These are phyloP conservation scores for Phycodurus eques DNA, from an alignment of 2,113 vertebrate species.

Conservation along the genomic window DNA sequence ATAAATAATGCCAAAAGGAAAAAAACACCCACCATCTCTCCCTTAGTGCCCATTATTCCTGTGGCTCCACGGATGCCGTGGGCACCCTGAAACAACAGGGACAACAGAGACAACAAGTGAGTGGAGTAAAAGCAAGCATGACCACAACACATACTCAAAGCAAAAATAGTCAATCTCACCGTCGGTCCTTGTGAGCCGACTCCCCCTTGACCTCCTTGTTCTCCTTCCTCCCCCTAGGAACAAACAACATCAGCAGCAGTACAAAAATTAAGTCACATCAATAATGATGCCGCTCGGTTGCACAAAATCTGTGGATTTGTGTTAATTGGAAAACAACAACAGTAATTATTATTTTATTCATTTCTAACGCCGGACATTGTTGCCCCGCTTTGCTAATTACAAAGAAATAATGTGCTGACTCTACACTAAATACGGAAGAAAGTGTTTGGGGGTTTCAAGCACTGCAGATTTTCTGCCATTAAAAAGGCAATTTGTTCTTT, in stretches of 20 bases:
- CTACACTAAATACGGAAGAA: slow-evolving; percentile 12
- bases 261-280: not conserved
- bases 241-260: not conserved
- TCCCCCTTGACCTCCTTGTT: slow-evolving; percentile 85
- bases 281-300: slow-evolving; percentile 4
- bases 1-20: not conserved
- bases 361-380: not conserved
- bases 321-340: slow-evolving; percentile 39
- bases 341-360: not conserved
- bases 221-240: slow-evolving; percentile 90
- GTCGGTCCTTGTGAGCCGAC: slow-evolving; percentile 86
- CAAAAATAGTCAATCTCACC: slow-evolving; percentile 72
- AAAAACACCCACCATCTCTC: slow-evolving; percentile 80
- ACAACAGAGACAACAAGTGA: slow-evolving; percentile 22
- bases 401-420: slow-evolving; percentile 39
- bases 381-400: slow-evolving; percentile 37
- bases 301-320: slow-evolving; percentile 1
- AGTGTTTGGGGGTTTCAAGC: not conserved
- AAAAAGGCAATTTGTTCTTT: slow-evolving; percentile 30
- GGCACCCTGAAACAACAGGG: slow-evolving; percentile 78
- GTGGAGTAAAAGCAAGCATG: not conserved
- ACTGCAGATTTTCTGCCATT: slow-evolving; percentile 20
- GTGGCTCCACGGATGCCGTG: slow-evolving; percentile 86
- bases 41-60: slow-evolving; percentile 86
- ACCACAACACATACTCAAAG: slow-evolving; percentile 1